A percentile compares a stretch with the other conserved stretches of the same genome.
These are phyloP conservation scores for Epizoanthus fatuus DNA, from an alignment of 92 coral and sea anemone genomes.

Conservation along the genomic window DNA sequence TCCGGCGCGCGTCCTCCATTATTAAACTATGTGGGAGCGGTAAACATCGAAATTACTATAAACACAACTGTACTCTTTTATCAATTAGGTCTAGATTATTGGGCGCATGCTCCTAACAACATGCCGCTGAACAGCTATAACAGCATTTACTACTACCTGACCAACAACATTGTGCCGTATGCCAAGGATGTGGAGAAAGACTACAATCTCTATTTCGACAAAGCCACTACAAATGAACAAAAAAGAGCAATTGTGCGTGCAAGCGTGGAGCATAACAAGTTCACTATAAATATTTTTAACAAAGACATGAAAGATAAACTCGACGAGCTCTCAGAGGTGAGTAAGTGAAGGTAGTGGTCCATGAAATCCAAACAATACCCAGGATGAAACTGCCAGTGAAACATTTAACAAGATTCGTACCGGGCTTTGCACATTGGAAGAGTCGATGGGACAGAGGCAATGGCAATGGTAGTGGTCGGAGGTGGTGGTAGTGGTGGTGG, in stretches of 20 bases:
- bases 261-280: constrained; percentile 31
- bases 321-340: constrained; percentile 30
- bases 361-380: no score
- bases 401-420: no score
- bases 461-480: no score
- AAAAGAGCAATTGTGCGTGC: constrained; percentile 38
- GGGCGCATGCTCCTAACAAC: constrained; percentile 49
- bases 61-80: background rate
- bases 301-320: constrained; percentile 32
- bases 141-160: constrained; percentile 25
- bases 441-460: no score
- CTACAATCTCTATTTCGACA: constrained; percentile 13
- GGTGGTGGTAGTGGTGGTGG: no score
- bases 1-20: no score
- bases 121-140: constrained; percentile 45
- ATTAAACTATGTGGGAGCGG: background rate
- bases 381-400: no score
- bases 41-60: background rate
- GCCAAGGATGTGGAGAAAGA: constrained; percentile 40
- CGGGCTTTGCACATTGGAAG: no score
- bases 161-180: constrained; percentile 29
- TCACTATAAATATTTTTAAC: constrained; percentile 5
- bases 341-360: no score
- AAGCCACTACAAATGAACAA: constrained; percentile 18
- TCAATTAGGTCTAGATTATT: constrained; percentile 29